Conservation (phyloP, 2,797 vertebrate species). For the Ctenopoma kingsleyae region DNA sequence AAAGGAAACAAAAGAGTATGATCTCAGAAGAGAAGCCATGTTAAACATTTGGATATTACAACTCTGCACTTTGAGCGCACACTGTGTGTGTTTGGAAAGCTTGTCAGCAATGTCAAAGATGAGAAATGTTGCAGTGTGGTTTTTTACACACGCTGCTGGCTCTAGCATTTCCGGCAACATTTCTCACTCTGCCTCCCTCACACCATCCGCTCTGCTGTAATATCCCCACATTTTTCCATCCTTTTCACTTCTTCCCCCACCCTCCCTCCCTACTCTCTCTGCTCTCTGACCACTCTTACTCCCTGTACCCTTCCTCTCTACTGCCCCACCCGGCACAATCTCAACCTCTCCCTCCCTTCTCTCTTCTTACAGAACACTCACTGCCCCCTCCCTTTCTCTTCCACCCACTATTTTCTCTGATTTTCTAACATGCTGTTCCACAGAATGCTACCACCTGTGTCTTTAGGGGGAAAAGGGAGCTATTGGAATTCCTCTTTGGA, state of each 20-base stretch:
- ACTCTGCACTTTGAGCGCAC: slow-evolving; percentile 57
- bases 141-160: slow-evolving; percentile 79
- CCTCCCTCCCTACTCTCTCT: slow-evolving; percentile 27
- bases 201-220: slow-evolving; percentile 77
- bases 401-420: slow-evolving; percentile 62
- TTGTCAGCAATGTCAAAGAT: slow-evolving; percentile 80
- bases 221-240: slow-evolving; percentile 80
- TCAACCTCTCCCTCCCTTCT: slow-evolving; percentile 49
- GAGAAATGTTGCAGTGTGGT: slow-evolving; percentile 80
- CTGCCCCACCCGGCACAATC: slow-evolving; percentile 60
- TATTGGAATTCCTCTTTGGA: slow-evolving; percentile 61
- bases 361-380: slow-evolving; percentile 26
- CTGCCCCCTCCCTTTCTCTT: slow-evolving; percentile 17
- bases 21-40: slow-evolving; percentile 46
- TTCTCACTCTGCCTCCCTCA: slow-evolving; percentile 79
- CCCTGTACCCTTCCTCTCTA: slow-evolving; percentile 59
- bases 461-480: slow-evolving; percentile 43
- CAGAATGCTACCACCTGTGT: slow-evolving; percentile 75
- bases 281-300: slow-evolving; percentile 45
- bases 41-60: slow-evolving; percentile 69
- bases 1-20: slow-evolving; percentile 49
- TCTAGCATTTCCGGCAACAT: slow-evolving; percentile 83
- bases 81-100: slow-evolving; percentile 70
- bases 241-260: slow-evolving; percentile 59
- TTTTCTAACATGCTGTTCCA: slow-evolving; percentile 65